Base-by-base conservation (phyloP, 37 sponge, comb jelly and placozoan genomes). In the Oopsacas minuta region DNA sequence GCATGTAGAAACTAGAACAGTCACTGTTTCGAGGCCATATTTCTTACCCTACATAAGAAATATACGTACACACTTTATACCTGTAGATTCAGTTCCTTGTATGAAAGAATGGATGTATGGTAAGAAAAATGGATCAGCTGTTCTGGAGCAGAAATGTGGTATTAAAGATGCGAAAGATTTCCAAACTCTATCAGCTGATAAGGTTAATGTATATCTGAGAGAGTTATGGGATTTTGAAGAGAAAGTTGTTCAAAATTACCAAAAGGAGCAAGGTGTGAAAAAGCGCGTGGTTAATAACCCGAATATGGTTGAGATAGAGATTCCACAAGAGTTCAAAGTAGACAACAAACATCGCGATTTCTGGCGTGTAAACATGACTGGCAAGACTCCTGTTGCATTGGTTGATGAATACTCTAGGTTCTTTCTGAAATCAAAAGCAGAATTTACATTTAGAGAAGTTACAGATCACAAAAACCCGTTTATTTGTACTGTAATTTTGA, bases 1-100 rank as follows among this genome's bases (percentile, higher is more conserved):
- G 30, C 91, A 91, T 81, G 39, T 38, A 36, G 84, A 83, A n/a
- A 88, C 87, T 36, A 52, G 89, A 0, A 83, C 81, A 10, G 86
- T 86, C 20, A 91, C 89, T 0, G 84, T 85, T 85, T 36, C 87
- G 12, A 83, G 85, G 52, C 91, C 91, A 0, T 91, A 91, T 81
- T 39, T 17, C 36, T 82, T 86, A 35, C 35, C 83, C 1, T 46
- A 39, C 12, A 82, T 82, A 35, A 84, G 35, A 25, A 85, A 84
- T 34, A 53, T 87, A 81, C 52, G 87, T 85, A 87, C 87, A n/a
- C 85, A 90, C 35, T 37, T 52, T 22, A 85, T 87, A 22, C 87
- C 85, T 38, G 85, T 87, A 35, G 82, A 84, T 32, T 34, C 83
- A 36, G 84, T 90, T n/a, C 90, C 90, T 37, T 90, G 90, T 38